phyloP scores from a whole-genome alignment of 2,797 vertebrate species.

The Okamejei kenojei region DNA sequence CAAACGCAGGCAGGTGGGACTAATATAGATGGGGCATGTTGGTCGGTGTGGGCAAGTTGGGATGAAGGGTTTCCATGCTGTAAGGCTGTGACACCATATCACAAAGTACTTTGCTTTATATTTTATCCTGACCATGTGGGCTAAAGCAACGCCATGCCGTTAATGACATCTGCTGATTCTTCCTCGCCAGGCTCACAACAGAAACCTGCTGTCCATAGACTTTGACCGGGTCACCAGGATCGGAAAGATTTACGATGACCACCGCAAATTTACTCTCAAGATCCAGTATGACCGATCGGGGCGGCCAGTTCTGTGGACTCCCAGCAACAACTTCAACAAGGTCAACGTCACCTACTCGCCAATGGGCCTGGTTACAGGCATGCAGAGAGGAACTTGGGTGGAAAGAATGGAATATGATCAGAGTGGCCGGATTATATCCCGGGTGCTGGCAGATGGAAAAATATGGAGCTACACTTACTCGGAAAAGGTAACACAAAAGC shows the following conservation, averaged over 20 bases:
- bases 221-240: conserved; percentile 85
- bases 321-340: conserved; percentile 90
- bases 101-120: neutral
- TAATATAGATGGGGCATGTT: too few species aligned
- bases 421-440: conserved; percentile 79
- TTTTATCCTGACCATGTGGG: neutral
- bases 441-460: conserved; percentile 94
- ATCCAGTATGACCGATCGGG: conserved; percentile 87
- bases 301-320: conserved; percentile 84
- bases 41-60: too few species aligned
- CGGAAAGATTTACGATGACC: conserved; percentile 96
- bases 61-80: too few species aligned
- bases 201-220: conserved; percentile 94
- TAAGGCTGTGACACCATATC: too few species aligned
- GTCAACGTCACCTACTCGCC: conserved; percentile 88
- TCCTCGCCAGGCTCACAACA: conserved; percentile 79
- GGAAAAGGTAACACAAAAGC: conserved; percentile 74
- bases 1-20: too few species aligned
- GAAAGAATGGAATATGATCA: conserved; percentile 90
- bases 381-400: conserved; percentile 91
- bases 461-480: conserved; percentile 98
- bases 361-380: conserved; percentile 76
- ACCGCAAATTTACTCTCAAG: conserved; percentile 94
- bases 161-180: conserved; percentile 28
- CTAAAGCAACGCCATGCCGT: neutral